A percentile compares a stretch with the other conserved stretches of the same genome.
phyloP scores from a whole-genome alignment of 2,797 vertebrate genomes.

The Corythornis leucogaster region DNA sequence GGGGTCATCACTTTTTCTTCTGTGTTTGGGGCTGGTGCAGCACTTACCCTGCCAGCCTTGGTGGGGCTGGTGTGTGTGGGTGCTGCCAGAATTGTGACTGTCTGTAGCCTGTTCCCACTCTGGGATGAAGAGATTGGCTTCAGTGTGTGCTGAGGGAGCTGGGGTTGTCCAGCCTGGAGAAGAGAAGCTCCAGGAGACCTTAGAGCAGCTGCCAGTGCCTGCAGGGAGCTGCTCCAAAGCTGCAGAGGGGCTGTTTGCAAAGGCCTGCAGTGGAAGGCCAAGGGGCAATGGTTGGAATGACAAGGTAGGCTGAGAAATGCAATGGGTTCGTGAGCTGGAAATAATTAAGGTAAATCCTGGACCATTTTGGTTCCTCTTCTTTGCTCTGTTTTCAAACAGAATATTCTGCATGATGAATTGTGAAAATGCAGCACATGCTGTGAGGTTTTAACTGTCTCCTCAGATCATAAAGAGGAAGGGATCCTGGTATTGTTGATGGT shows the following conservation, averaged over 20 bases:
- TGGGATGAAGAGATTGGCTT: not conserved
- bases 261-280: too few relatives aligned
- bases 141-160: not conserved
- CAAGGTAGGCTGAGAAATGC: slow-evolving; percentile 39
- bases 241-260: too few relatives aligned
- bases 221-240: too few relatives aligned
- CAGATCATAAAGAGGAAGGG: slow-evolving; percentile 34
- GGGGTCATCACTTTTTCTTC: not conserved
- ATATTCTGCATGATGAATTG: slow-evolving; percentile 33
- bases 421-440: slow-evolving; percentile 17
- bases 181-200: too few relatives aligned
- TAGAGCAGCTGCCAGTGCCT: too few relatives aligned
- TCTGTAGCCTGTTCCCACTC: not conserved
- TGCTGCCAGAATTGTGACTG: not conserved
- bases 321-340: slow-evolving; percentile 32
- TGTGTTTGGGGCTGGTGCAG: not conserved
- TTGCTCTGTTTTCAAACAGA: slow-evolving; percentile 31
- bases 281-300: not conserved
- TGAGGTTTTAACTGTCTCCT: slow-evolving; percentile 34
- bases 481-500: slow-evolving; percentile 66
- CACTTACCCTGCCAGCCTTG: not conserved
- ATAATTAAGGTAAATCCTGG: slow-evolving; percentile 46
- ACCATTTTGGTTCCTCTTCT: not conserved
- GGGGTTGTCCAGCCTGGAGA: too few relatives aligned
- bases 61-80: not conserved